Evolutionary conservation across 2,797 vertebrate genomes (phyloP), one percentile per base, ranked within the genome.

Genomic region (Champsocephalus esox): DNA sequence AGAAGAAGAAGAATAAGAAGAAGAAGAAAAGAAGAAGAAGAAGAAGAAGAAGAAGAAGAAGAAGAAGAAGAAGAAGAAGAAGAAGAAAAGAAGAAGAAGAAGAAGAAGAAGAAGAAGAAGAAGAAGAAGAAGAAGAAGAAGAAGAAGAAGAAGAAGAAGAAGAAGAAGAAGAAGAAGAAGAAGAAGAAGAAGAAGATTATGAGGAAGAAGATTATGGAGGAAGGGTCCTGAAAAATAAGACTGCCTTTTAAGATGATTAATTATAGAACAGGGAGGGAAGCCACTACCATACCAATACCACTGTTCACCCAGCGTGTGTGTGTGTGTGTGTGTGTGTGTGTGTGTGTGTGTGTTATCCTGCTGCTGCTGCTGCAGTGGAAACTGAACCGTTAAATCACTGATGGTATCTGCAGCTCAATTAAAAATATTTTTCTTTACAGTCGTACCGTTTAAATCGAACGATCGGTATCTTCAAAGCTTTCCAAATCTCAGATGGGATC

Each of bases 231-330:
- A 79, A 11, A 77, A 81, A 85, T 75, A 81, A 85, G 84, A 88
- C 87, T 88, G 88, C 86, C 83, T 90, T 87, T 38, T 80, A 73
- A 77, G 68, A 86, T 83, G 79, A 79, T 75, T 76, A 66, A 80
- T 81, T 73, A 65, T 80, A 82, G 85, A 87, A 85, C 62, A 80
- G 82, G 92, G 86, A 90, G 81, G 87, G 86, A 91, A 90, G 89
- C 89, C 89, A 90, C 87, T 89, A 87, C 68, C 66, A 77, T 63
- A 89, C 75, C 74, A 80, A 73, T 48, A 85, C 85, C 88, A 88
- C 88, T 89, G 77, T 55, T 54, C 24, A 32, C 32, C 52, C 52
- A 54, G 12, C 4, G 28, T 28, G 28, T 28, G 28, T 28, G 28
- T 28, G 28, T 28, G 28, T 5, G 28, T 28, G 28, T 28, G 28